These are phyloP conservation scores for Delphinus delphis DNA, from an alignment of 2,113 vertebrate species.

Conservation along the genomic window DNA sequence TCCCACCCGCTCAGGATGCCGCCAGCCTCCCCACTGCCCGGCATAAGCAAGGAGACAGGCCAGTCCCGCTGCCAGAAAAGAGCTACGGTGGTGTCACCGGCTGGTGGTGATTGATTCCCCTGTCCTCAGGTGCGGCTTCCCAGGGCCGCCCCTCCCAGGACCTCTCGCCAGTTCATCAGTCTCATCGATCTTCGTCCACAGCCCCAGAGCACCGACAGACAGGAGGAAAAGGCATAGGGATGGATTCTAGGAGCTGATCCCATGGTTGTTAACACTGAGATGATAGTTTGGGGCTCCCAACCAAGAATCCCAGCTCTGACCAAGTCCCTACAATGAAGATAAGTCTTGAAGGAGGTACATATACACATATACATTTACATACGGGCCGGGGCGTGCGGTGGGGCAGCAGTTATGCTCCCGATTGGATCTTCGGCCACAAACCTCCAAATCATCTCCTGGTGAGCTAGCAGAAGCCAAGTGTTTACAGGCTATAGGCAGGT, in stretches of 20 bases:
- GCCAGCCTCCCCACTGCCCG: accelerated
- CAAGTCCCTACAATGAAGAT: background rate
- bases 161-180: background rate
- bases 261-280: background rate
- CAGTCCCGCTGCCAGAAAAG: slow-evolving; percentile 38
- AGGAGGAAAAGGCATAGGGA: background rate
- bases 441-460: background rate
- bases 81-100: background rate
- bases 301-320: background rate
- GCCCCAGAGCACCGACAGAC: background rate
- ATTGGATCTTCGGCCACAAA: background rate
- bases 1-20: background rate
- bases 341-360: background rate
- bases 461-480: background rate
- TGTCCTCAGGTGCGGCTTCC: background rate
- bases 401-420: background rate
- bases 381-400: background rate
- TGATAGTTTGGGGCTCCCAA: background rate
- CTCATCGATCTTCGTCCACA: background rate
- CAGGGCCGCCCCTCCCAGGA: background rate
- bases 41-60: background rate
- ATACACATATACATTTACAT: accelerated
- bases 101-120: background rate
- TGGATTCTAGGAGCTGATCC: background rate
- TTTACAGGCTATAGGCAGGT: background rate